Base-by-base conservation (phyloP, 2,113 vertebrate species). In the Cheirogaleus medius region DNA sequence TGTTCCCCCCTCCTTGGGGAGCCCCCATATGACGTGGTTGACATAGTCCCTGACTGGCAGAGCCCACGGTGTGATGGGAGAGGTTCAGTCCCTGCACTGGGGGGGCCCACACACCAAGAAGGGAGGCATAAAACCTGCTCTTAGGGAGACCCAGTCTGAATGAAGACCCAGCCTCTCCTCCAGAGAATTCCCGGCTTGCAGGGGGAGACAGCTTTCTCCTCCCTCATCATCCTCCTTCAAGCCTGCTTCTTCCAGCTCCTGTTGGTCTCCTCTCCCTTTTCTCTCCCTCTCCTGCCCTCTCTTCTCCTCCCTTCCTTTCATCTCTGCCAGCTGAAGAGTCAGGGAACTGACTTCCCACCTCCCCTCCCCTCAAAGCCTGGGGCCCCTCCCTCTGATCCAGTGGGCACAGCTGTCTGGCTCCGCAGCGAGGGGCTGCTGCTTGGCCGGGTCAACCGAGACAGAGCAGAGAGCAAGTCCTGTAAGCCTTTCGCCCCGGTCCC, bases 361-460 rank as follows among this genome's bases (percentile, higher is more conserved):
- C 17, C 20, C 15, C 1, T 4, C 3, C 39, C 12, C 21, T 4
- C 6, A 25, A 18, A 68, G 52, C 29, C 87, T 11, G 44, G 32
- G 39, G 82, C 0, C 5, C 10, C 2, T 7, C 14, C 3, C 9
- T 5, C 84, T 17, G 0, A 34, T 1, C 39, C 17, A 2, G 20
- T 42, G 37, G 54, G 44, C 34, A 49, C 27, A 0, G 2, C 66
- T 49, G 0, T 74, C 94, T 11, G 83, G 49, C 81, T 44, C 83
- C 5, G 12, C 27, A 20, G 52, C 20, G 29, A 23, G 52, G 27
- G 29, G 29, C 66, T 86, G 14, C 88, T 83, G 68, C 4, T 0
- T 12, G 27, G 2, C 6, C 6, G 5, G 10, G 39, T n/a, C 60
- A 18, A n/a, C 27, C 1, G 3, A 83, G 37, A 63, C 8, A 54